phyloP scores from a whole-genome alignment of 2,888 invertebrate genomes.

The Cerastis rubricosa region DNA sequence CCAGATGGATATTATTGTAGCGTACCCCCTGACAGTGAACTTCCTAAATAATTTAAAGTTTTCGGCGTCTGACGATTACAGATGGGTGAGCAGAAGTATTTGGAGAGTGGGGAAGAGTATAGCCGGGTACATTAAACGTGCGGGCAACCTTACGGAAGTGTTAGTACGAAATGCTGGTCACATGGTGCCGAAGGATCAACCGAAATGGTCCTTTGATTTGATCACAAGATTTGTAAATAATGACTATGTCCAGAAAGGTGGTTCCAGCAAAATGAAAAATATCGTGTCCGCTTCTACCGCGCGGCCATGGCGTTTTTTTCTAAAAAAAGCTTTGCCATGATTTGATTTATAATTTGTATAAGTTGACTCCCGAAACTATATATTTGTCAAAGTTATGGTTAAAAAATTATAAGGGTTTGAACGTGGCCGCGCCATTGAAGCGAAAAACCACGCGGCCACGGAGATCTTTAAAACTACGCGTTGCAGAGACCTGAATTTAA shows the following conservation, averaged over 20 bases:
- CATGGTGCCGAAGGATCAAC: slow-evolving; percentile 92
- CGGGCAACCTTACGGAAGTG: slow-evolving; percentile 93
- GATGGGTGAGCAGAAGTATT: slow-evolving; percentile 90
- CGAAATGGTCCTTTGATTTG: slow-evolving; percentile 90
- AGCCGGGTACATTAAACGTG: slow-evolving; percentile 94
- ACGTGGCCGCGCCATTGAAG: too few relatives aligned
- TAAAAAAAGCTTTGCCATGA: too few relatives aligned
- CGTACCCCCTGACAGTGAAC: slow-evolving; percentile 90
- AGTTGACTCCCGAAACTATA: too few relatives aligned
- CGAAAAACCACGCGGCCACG: too few relatives aligned
- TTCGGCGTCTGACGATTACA: slow-evolving; percentile 91
- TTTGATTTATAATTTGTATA: too few relatives aligned
- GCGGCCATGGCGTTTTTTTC: too few relatives aligned
- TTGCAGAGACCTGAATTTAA: too few relatives aligned
- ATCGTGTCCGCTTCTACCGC: too few relatives aligned
- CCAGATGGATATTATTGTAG: slow-evolving; percentile 92
- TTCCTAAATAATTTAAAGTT: slow-evolving; percentile 93
- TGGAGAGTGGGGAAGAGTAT: slow-evolving; percentile 93
- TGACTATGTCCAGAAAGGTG: slow-evolving; percentile 64
- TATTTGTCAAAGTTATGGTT: too few relatives aligned
- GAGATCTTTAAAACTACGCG: too few relatives aligned
- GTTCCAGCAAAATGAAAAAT: neutral
- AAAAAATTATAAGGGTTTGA: too few relatives aligned
- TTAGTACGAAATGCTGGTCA: slow-evolving; percentile 95
- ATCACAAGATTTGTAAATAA: slow-evolving; percentile 88